Conservation (phyloP, 2,888 invertebrate species). For the Catotricha subobsoleta region DNA sequence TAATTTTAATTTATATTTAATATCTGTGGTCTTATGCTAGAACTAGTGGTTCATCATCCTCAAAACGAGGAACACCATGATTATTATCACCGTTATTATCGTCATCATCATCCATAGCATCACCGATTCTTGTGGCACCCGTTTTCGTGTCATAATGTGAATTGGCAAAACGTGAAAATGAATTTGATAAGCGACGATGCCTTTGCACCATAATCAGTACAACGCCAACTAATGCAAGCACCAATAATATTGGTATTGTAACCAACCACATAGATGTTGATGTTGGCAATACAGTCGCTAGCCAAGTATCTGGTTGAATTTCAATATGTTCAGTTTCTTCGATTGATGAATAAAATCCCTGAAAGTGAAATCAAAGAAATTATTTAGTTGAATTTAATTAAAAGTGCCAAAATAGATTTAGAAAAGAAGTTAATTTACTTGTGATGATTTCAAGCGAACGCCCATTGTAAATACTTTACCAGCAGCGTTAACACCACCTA, state of each 20-base stretch:
- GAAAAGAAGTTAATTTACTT: conserved; percentile 13
- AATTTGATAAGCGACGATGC: conserved; percentile 54
- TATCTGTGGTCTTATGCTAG: too few relatives aligned
- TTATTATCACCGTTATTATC: conserved; percentile 6
- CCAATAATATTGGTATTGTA: conserved; percentile 37
- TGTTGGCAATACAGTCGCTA: conserved; percentile 12
- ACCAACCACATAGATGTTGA: conserved; percentile 26
- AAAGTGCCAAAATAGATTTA: neutral
- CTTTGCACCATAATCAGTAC: conserved; percentile 44
- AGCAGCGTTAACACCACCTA: conserved; percentile 33
- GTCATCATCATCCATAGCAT: conserved; percentile 51
- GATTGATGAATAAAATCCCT: conserved; percentile 16
- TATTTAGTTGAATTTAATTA: neutral
- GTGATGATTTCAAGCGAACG: conserved; percentile 39
- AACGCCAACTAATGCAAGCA: conserved; percentile 34
- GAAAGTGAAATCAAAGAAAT: conserved; percentile 4
- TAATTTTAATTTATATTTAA: too few relatives aligned
- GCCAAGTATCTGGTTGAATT: conserved; percentile 15
- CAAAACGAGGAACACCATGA: conserved; percentile 76
- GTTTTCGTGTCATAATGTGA: conserved; percentile 74
- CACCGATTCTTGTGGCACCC: conserved; percentile 70
- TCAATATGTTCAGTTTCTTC: conserved; percentile 16
- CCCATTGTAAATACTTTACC: conserved; percentile 41
- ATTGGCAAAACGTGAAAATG: conserved; percentile 64
- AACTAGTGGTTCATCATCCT: conserved; percentile 85